Evolutionary conservation across 2,888 invertebrate species (phyloP), one percentile per base, ranked within the genome.

Genomic region (Zhengitettix transpicula): DNA sequence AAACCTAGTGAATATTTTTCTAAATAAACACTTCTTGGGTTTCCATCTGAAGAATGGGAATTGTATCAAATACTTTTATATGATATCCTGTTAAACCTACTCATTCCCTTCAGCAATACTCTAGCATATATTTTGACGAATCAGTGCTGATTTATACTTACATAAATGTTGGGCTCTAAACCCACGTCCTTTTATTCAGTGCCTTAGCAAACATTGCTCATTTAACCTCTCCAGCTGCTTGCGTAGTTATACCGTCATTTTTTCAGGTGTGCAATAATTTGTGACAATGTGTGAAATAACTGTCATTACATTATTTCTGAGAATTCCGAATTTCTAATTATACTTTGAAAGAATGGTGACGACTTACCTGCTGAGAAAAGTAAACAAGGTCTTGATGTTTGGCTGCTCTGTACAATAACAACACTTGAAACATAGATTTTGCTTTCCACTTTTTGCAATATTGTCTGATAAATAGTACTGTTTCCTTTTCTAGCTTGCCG

Each of bases 311-410:
- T 47, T n/a, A 47, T n/a, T 14, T 47, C 1, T 47, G 2, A 14
- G 10, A 12, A 42, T 11, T 42, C 12, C 10, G 12, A 42, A 1
- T 47, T 5, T 7, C 14, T 47, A 14, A 47, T 47, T n/a, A 5
- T n/a, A 2, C 2, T 47, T 47, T 2, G 1, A 2, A 47, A 14
- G 47, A n/a, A 28, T 7, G 2, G 28, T 28, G 47, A 47, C 12
- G 5, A 14, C 47, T n/a, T 71, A 91, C 92, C 82, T 93, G 92
- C 70, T 92, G 90, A 44, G 86, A 86, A 68, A 92, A 85, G 73
- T 89, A 87, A 62, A 89, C 88, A 60, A 91, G 77, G 70, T 92
- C 89, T 71, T 89, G 86, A 71, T 86, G 85, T 60, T 84, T 83
- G 58, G 85, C 83, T 42, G 89, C 87, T 67, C 90, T 81, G 73